These are phyloP conservation scores for Hozukius guyotensis DNA, from an alignment of 2,797 vertebrate species.

Conservation along the genomic window DNA sequence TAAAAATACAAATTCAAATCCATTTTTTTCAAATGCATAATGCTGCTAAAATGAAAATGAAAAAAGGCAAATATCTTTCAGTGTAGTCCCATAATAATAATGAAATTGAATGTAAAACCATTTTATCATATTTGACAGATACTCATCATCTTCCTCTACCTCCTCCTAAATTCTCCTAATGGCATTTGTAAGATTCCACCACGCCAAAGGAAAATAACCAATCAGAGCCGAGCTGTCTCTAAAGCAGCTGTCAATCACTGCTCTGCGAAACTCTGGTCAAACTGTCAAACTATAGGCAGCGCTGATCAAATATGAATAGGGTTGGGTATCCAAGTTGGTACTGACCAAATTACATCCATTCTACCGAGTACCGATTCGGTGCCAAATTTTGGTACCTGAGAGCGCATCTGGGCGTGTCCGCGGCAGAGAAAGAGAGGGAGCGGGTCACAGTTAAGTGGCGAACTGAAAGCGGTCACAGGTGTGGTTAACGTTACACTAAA, in stretches of 20 bases:
- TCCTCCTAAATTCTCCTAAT: too few relatives aligned
- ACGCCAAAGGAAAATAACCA: too few relatives aligned
- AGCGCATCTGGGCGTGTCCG: neutral
- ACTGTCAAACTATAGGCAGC: neutral
- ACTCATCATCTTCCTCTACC: too few relatives aligned
- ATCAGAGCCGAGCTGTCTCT: fast-evolving
- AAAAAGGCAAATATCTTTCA: neutral
- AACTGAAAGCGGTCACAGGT: too few relatives aligned
- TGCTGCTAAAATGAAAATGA: neutral
- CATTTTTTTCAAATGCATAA: neutral
- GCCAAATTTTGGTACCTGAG: neutral
- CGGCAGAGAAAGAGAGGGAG: neutral
- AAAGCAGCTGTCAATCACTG: neutral
- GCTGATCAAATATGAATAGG: neutral
- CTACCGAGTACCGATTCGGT: neutral
- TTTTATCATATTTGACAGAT: neutral
- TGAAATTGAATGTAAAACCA: neutral
- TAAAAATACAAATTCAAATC: too few relatives aligned
- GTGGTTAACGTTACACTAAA: too few relatives aligned
- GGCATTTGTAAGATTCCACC: too few relatives aligned
- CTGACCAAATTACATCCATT: fast-evolving
- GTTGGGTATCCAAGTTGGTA: neutral
- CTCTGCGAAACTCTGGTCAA: neutral
- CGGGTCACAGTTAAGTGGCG: neutral
- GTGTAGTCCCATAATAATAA: neutral